phyloP scores from a whole-genome alignment of 92 coral and sea anemone genomes.

The Epizoanthus illoricatus region DNA sequence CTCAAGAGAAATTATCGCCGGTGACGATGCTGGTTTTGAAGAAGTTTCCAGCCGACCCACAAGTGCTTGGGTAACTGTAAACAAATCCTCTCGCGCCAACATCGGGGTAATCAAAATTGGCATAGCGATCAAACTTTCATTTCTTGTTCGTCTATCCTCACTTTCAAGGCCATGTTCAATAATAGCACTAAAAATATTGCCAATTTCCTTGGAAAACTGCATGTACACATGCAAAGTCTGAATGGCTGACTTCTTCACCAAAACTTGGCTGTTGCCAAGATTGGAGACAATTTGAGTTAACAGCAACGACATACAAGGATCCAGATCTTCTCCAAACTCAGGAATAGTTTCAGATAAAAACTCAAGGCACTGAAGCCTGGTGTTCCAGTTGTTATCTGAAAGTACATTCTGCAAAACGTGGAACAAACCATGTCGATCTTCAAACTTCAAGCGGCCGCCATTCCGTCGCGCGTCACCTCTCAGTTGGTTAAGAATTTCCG shows the following conservation, averaged over 20 bases:
- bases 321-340: constrained; percentile 91
- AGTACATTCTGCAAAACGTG: constrained; percentile 87
- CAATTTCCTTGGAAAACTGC: constrained; percentile 86
- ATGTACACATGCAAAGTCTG: constrained; percentile 98
- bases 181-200: constrained; percentile 87
- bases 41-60: constrained; percentile 85
- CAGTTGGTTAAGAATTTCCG: constrained; percentile 82
- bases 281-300: constrained; percentile 93
- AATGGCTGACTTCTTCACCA: constrained; percentile 91
- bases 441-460: constrained; percentile 94
- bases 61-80: constrained; percentile 90
- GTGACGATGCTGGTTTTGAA: constrained; percentile 74
- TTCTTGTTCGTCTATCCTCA: constrained; percentile 87
- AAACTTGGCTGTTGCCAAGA: constrained; percentile 90
- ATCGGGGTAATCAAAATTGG: constrained; percentile 96
- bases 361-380: constrained; percentile 87
- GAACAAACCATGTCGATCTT: constrained; percentile 87
- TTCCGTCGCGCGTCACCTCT: constrained; percentile 93
- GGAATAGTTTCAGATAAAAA: constrained; percentile 93
- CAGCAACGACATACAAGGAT: constrained; percentile 88
- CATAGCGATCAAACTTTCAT: constrained; percentile 88
- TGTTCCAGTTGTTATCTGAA: constrained; percentile 81
- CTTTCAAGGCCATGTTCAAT: constrained; percentile 94
- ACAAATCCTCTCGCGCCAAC: constrained; percentile 94
- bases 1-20: constrained; percentile 93